A percentile compares a stretch with the other conserved stretches of the same genome.
Conservation (phyloP, 2,888 invertebrate species). For the Oxycera nigricornis region DNA sequence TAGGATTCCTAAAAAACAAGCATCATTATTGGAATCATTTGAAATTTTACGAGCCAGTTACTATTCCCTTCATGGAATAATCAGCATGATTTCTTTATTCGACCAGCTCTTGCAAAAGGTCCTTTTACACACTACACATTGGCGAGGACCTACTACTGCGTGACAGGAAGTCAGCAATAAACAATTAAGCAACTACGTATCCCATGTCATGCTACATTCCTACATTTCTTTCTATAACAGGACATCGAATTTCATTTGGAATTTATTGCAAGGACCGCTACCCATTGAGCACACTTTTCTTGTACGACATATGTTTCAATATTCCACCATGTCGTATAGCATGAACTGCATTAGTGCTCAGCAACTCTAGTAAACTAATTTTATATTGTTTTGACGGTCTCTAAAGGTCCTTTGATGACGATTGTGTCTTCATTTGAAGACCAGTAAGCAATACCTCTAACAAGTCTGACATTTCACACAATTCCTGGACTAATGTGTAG, state of each 20-base stretch:
- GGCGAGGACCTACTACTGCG: slow-evolving; percentile 45
- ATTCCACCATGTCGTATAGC: slow-evolving; percentile 8
- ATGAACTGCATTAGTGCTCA: no score
- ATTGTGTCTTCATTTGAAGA: no score
- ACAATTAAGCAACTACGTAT: slow-evolving; percentile 47
- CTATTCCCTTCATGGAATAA: neutral
- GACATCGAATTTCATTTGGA: slow-evolving; percentile 8
- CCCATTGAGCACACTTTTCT: slow-evolving; percentile 34
- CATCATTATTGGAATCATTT: neutral
- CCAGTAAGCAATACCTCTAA: neutral
- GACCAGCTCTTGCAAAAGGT: neutral
- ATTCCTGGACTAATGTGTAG: neutral
- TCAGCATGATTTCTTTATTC: slow-evolving; percentile 38
- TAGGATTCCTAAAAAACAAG: neutral
- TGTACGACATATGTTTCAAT: slow-evolving; percentile 44
- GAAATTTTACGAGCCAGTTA: neutral
- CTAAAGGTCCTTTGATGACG: no score
- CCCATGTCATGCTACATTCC: no score
- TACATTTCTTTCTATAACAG: neutral
- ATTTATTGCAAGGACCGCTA: slow-evolving; percentile 4
- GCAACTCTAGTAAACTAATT: no score
- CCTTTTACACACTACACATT: neutral
- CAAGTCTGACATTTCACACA: no score
- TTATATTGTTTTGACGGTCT: no score
- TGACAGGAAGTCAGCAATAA: slow-evolving; percentile 49